Base-by-base conservation (phyloP, 2,888 invertebrate genomes). In the Ditylenchus weischeri region DNA sequence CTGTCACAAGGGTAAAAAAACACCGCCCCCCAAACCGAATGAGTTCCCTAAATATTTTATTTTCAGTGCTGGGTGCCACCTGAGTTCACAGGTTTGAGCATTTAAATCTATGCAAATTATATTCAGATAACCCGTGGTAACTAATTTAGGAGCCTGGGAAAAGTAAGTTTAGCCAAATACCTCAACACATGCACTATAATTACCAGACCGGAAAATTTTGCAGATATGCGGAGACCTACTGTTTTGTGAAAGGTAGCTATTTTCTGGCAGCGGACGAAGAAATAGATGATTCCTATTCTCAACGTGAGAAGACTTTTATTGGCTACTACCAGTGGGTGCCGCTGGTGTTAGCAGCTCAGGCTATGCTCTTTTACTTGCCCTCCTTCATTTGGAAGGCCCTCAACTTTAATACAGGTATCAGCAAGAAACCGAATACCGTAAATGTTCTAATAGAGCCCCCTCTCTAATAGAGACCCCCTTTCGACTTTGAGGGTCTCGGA, bases 331-430 rank as follows among this genome's bases (percentile, higher is more conserved):
- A 73, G 57, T 76, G 73, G 73, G 72, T 69, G 29, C 71, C 71
- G 21, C 36, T 71, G 19, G 71, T 71, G 29, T 47, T 71, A 49
- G 71, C 71, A 58, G 62, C 77, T 59, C 80, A 81, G 69, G 81
- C 83, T 4, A 73, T 83, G 61, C 72, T 79, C 19, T 83, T 83
- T 75, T 81, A 78, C 65, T 57, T 83, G 11, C 83, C 83, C 18
- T 77, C 78, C 7, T 68, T 82, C 62, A 69, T 82, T 38, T 82
- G 82, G 82, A 70, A 74, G 50, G 69, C 73, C 15, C 57, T 75
- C 35, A 73, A 73, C 54, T 75, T 75, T 35, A 76, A 72, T 62
- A 76, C 78, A 59, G 79, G 79, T 78, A 59, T 49, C 29, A 29
- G 50, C 51, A 47, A 7, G 48, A 29, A 29, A 29, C 29, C 29